phyloP scores from a whole-genome alignment of 2,888 invertebrate species.

The Drosophila longiperda region DNA sequence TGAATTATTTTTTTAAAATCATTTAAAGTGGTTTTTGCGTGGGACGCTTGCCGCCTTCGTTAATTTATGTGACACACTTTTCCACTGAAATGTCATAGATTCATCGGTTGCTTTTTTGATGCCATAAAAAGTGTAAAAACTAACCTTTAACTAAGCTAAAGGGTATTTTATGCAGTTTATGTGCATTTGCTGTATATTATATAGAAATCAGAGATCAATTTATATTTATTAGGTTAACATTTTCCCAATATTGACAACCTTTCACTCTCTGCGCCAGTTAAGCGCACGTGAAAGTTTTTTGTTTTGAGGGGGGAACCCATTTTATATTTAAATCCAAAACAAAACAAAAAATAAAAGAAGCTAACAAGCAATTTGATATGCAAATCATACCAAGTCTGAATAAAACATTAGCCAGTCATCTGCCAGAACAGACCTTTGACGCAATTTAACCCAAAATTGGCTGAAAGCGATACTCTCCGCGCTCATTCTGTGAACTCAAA shows the following conservation, averaged over 20 bases:
- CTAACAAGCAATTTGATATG: conserved; percentile 75
- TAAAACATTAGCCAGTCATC: conserved; percentile 66
- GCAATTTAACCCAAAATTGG: conserved; percentile 41
- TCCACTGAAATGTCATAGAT: conserved; percentile 65
- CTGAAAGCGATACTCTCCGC: conserved; percentile 28
- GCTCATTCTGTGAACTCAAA: conserved; percentile 39
- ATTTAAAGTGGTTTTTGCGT: conserved; percentile 35
- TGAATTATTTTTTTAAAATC: conserved; percentile 2
- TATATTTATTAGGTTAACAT: background rate
- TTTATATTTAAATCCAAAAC: conserved; percentile 33
- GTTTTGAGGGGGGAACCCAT: conserved; percentile 26
- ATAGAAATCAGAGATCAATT: conserved; percentile 14
- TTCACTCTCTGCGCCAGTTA: conserved; percentile 47
- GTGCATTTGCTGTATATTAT: conserved; percentile 13
- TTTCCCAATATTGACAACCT: conserved; percentile 25
- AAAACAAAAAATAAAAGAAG: conserved; percentile 23
- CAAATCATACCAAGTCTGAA: conserved; percentile 65
- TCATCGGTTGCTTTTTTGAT: conserved; percentile 18
- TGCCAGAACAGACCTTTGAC: conserved; percentile 40
- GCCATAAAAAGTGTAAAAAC: background rate
- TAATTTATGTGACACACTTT: conserved; percentile 45
- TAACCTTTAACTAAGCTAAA: conserved; percentile 1
- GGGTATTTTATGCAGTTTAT: conserved; percentile 8
- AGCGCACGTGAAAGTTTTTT: conserved; percentile 58
- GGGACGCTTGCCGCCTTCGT: conserved; percentile 46